These are phyloP conservation scores for Artibeus jamaicensis DNA, from an alignment of 2,797 vertebrate genomes.

Conservation along the genomic window DNA sequence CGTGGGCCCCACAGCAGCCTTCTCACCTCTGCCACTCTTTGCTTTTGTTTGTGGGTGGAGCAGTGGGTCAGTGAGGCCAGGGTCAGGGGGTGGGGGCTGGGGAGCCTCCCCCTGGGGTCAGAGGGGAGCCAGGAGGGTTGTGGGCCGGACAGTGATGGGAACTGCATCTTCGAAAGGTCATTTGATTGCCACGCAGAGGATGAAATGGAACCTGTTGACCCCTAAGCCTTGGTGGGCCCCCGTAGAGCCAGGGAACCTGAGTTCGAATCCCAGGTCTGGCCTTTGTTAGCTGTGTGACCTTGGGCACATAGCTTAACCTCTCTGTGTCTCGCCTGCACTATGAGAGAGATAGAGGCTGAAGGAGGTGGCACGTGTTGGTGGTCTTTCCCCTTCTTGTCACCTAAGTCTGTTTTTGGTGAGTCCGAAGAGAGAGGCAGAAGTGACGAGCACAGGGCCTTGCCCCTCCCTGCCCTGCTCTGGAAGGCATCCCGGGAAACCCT, in stretches of 20 bases:
- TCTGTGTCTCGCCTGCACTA: neutral
- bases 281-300: neutral
- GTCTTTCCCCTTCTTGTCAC: neutral
- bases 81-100: neutral
- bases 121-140: neutral
- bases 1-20: neutral
- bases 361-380: neutral
- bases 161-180: neutral
- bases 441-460: accelerated
- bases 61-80: neutral
- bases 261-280: neutral
- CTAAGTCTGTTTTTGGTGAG: neutral
- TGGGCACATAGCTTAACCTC: neutral
- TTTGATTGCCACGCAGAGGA: neutral
- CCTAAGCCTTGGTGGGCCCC: neutral
- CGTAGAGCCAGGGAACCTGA: neutral
- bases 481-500: accelerated
- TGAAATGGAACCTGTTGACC: neutral
- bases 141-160: neutral
- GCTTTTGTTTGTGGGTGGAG: neutral
- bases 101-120: neutral
- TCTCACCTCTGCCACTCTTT: neutral
- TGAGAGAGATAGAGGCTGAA: neutral
- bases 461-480: neutral
- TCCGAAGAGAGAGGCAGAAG: neutral